These are phyloP conservation scores for Ectemnius continuus DNA, from an alignment of 2,888 invertebrate genomes.

Conservation along the genomic window DNA sequence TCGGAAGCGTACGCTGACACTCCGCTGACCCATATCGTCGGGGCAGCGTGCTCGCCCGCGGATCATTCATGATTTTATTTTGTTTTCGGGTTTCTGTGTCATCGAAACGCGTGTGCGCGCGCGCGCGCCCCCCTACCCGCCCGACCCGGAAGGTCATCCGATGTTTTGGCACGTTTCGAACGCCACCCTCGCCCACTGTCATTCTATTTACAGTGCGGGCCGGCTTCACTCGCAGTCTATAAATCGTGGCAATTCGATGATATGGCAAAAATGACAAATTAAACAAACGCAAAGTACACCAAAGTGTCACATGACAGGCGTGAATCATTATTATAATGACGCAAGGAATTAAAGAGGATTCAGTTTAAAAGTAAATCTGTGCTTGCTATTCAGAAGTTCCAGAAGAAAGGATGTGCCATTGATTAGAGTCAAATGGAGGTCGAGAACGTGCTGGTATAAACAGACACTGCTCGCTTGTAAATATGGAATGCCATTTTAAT, in stretches of 20 bases:
- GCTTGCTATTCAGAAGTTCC: not conserved
- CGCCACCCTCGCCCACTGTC: not conserved
- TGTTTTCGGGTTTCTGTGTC: not conserved
- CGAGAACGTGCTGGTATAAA: conserved; percentile 27
- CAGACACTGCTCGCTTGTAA: conserved; percentile 30
- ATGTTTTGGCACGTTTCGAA: too few relatives aligned
- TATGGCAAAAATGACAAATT: too few relatives aligned
- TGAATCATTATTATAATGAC: too few relatives aligned
- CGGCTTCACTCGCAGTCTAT: too few relatives aligned
- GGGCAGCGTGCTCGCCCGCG: not conserved
- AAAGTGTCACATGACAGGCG: too few relatives aligned
- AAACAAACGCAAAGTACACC: too few relatives aligned
- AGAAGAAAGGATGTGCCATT: conserved; percentile 46
- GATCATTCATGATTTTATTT: conserved; percentile 7
- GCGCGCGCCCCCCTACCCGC: not conserved
- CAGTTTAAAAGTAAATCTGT: conserved; percentile 1
- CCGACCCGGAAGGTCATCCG: conserved; percentile 7
- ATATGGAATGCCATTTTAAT: conserved; percentile 49
- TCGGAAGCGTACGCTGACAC: conserved; percentile 3
- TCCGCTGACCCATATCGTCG: conserved; percentile 4
- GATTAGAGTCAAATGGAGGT: conserved; percentile 42
- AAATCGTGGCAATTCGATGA: too few relatives aligned
- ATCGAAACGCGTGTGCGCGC: not conserved
- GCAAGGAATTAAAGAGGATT: too few relatives aligned
- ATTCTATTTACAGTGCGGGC: not conserved